phyloP scores from a whole-genome alignment of 2,113 vertebrate genomes.

The Malurus elegans region DNA sequence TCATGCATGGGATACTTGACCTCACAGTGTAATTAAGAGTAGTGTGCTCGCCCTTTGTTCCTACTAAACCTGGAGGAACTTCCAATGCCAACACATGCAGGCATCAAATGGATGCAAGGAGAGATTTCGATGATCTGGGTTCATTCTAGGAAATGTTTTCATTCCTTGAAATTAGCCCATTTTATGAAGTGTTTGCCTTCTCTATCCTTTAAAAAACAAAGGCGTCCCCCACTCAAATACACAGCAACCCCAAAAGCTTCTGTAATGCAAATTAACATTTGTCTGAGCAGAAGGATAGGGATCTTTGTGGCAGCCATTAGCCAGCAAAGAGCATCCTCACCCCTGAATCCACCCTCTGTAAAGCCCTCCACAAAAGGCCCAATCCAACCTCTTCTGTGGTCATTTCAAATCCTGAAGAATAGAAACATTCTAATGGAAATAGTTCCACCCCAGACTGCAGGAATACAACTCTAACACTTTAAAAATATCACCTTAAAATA shows the following conservation, averaged over 20 bases:
- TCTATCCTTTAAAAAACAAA: neutral
- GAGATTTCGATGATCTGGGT: neutral
- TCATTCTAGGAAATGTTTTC: neutral
- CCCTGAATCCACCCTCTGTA: neutral
- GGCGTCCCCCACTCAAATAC: neutral
- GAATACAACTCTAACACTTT: neutral
- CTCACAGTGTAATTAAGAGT: neutral
- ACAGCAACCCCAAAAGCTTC: neutral
- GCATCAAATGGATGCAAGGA: neutral
- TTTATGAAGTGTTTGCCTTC: neutral
- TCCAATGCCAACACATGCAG: neutral
- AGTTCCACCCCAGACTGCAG: neutral
- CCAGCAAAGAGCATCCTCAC: neutral
- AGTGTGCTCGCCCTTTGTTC: neutral
- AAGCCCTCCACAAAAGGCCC: neutral
- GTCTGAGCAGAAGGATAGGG: neutral
- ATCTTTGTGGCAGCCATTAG: neutral
- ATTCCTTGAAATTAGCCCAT: neutral
- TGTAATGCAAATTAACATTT: conserved; percentile 42
- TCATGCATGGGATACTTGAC: neutral
- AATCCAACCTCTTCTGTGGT: neutral
- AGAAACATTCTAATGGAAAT: neutral
- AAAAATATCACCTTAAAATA: neutral
- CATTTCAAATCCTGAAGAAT: neutral
- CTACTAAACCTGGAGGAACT: neutral